Conservation (phyloP, 2,113 vertebrate genomes). For the Arothron firmamentum region DNA sequence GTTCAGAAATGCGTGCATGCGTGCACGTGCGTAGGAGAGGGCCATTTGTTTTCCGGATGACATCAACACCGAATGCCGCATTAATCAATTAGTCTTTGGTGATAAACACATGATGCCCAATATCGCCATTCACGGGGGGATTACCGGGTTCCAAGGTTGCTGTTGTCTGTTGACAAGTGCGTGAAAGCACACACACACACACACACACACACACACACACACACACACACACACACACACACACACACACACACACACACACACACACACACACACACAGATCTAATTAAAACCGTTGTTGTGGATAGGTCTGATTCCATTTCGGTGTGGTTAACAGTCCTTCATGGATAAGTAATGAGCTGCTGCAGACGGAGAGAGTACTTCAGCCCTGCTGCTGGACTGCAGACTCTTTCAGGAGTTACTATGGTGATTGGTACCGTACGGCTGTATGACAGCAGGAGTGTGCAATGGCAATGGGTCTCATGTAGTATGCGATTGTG, state of each 20-base stretch:
- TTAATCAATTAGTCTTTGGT: slow-evolving; percentile 71
- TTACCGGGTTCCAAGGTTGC: slow-evolving; percentile 60
- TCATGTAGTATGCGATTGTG: background rate
- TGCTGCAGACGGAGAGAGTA: slow-evolving; percentile 42
- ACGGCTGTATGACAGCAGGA: slow-evolving; percentile 18
- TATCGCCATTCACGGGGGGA: slow-evolving; percentile 54
- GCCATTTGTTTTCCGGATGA: slow-evolving; percentile 65
- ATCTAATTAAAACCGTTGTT: slow-evolving; percentile 73
- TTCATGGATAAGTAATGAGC: slow-evolving; percentile 73
- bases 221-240: slow-evolving; percentile 10
- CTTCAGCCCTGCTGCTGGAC: slow-evolving; percentile 34
- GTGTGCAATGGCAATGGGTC: slow-evolving; percentile 29
- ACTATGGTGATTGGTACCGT: slow-evolving; percentile 43
- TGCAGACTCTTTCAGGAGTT: slow-evolving; percentile 42
- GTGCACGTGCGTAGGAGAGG: slow-evolving; percentile 9
- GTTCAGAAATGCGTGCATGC: slow-evolving; percentile 42
- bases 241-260: slow-evolving; percentile 12
- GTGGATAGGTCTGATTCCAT: slow-evolving; percentile 70
- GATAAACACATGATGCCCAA: slow-evolving; percentile 59
- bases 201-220: slow-evolving; percentile 14
- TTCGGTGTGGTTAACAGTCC: slow-evolving; percentile 68
- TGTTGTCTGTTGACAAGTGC: slow-evolving; percentile 48
- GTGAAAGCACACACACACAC: slow-evolving; percentile 18
- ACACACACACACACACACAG: slow-evolving; percentile 22
- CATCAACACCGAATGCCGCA: slow-evolving; percentile 61